Conservation (phyloP, 2,797 vertebrate species). For the Diceros bicornis region DNA sequence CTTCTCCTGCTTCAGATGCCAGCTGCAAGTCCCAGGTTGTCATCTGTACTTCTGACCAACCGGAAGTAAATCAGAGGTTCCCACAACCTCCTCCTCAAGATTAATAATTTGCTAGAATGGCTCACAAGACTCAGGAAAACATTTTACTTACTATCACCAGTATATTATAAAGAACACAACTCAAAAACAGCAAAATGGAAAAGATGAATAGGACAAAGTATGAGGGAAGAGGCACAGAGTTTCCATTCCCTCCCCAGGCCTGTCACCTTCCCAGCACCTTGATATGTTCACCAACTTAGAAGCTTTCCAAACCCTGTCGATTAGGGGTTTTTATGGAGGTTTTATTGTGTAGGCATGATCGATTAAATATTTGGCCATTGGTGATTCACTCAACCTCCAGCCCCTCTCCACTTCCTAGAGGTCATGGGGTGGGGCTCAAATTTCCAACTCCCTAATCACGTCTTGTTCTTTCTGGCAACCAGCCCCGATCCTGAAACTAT, state of each 20-base stretch:
- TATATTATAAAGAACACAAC: not conserved
- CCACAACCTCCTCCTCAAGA: not conserved
- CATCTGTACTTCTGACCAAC: not conserved
- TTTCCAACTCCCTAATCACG: not conserved
- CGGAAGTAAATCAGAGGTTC: not conserved
- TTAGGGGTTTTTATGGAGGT: not conserved
- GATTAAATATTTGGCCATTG: not conserved
- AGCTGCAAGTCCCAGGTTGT: not conserved
- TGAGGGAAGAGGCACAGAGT: not conserved
- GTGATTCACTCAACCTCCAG: not conserved
- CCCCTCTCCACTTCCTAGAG: not conserved
- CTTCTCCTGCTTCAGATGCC: not conserved
- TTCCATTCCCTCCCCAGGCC: not conserved
- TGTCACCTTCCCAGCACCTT: not conserved
- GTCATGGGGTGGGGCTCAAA: not conserved
- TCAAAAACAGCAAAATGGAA: not conserved
- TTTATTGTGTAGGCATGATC: not conserved
- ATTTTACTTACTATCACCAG: not conserved
- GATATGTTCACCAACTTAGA: not conserved
- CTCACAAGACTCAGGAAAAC: not conserved
- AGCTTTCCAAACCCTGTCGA: not conserved
- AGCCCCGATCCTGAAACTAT: not conserved
- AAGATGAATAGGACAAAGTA: not conserved
- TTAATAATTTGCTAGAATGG: not conserved
- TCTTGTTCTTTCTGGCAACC: not conserved